Evolutionary conservation across 2,888 invertebrate genomes (phyloP).

Genomic region (Pseudococcus viburni): DNA sequence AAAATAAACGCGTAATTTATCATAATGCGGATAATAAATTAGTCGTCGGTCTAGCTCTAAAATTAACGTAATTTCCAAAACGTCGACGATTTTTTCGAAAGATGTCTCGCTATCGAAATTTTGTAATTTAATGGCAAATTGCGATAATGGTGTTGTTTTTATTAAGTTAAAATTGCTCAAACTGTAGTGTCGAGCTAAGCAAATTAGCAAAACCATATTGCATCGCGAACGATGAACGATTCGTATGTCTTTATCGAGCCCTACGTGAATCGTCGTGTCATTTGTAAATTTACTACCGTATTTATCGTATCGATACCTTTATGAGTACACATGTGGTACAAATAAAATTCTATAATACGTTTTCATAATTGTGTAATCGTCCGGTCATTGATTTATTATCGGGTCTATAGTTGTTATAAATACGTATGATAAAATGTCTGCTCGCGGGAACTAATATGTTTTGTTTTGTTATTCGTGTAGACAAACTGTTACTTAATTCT

Average conservation of each 20-base stretch:
- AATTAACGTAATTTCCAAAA: constrained; percentile 31
- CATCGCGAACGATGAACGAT: constrained; percentile 51
- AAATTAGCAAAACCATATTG: background rate
- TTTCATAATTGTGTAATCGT: constrained; percentile 29
- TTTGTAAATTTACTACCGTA: constrained; percentile 17
- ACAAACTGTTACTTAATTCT: constrained; percentile 10
- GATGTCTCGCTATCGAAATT: constrained; percentile 32
- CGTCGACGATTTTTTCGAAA: constrained; percentile 24
- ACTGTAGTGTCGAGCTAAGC: background rate
- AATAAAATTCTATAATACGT: background rate
- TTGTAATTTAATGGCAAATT: constrained; percentile 53
- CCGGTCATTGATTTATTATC: constrained; percentile 53
- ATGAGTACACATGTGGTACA: background rate
- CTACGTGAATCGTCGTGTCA: background rate
- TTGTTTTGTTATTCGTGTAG: background rate
- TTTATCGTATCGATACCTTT: constrained; percentile 12
- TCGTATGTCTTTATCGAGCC: background rate
- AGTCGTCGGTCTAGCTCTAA: background rate
- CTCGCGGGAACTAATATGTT: background rate
- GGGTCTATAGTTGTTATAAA: background rate
- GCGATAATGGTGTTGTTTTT: constrained; percentile 32
- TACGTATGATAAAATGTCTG: constrained; percentile 8
- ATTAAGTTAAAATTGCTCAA: constrained; percentile 48
- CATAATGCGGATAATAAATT: background rate
- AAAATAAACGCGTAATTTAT: constrained; percentile 41